These are phyloP conservation scores for Sisyra nigra DNA, from an alignment of 2,888 invertebrate species.

Conservation along the genomic window DNA sequence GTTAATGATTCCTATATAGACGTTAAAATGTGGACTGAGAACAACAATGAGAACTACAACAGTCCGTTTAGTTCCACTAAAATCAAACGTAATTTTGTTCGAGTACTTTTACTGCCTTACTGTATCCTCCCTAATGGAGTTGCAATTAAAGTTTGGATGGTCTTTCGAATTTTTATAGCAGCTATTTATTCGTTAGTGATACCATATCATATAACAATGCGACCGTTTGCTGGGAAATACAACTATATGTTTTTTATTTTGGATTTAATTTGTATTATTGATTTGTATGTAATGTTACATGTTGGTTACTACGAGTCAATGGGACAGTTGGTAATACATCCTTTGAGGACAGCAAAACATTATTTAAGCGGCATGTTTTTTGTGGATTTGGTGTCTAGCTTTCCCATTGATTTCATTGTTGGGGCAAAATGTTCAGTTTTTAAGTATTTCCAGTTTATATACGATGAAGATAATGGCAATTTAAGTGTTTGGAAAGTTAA, in stretches of 20 bases:
- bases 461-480: slow-evolving; percentile 24
- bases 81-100: slow-evolving; percentile 14
- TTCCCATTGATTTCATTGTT: slow-evolving; percentile 31
- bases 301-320: slow-evolving; percentile 33
- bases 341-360: slow-evolving; percentile 32
- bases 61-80: slow-evolving; percentile 11
- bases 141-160: slow-evolving; percentile 17
- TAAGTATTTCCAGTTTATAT: slow-evolving; percentile 23
- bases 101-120: slow-evolving; percentile 17
- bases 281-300: slow-evolving; percentile 33
- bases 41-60: slow-evolving; percentile 14
- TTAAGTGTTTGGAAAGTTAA: slow-evolving; percentile 22
- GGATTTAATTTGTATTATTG: slow-evolving; percentile 31
- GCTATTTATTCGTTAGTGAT: slow-evolving; percentile 10
- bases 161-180: slow-evolving; percentile 12
- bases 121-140: slow-evolving; percentile 18
- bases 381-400: slow-evolving; percentile 29
- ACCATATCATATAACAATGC: slow-evolving; percentile 13
- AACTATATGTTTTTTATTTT: slow-evolving; percentile 21
- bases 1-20: slow-evolving; percentile 10
- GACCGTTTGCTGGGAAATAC: slow-evolving; percentile 3
- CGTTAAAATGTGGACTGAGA: slow-evolving; percentile 14
- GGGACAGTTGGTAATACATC: slow-evolving; percentile 34
- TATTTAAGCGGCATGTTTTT: slow-evolving; percentile 31
- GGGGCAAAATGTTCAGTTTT: slow-evolving; percentile 10